Evolutionary conservation across 2,113 vertebrate genomes (phyloP).

Genomic region (Nipponia nippon): DNA sequence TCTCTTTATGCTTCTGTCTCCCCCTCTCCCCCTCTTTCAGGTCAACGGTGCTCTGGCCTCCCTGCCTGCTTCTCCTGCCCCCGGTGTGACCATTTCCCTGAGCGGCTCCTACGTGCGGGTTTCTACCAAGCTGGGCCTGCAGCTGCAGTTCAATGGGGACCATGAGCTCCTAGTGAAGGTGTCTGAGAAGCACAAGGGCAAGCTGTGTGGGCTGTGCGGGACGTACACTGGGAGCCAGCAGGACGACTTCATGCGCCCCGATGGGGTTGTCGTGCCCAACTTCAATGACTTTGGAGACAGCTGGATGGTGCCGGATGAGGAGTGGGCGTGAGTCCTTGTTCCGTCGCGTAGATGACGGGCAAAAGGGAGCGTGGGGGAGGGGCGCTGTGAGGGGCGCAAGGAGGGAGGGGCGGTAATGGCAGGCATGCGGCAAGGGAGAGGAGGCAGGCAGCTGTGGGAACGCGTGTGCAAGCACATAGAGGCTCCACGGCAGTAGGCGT

Average conservation of each 20-base stretch:
- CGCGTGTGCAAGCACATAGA: background rate
- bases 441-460: background rate
- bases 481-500: background rate
- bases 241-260: conserved; percentile 72
- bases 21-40: background rate
- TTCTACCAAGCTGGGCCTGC: conserved; percentile 47
- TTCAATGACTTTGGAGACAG: conserved; percentile 63
- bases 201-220: conserved; percentile 82
- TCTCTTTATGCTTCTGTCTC: background rate
- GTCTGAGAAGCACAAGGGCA: conserved; percentile 63
- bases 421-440: background rate
- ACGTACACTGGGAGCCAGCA: conserved; percentile 70
- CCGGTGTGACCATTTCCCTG: background rate
- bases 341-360: rapidly evolving
- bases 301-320: conserved; percentile 56
- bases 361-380: background rate
- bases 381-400: background rate
- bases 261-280: conserved; percentile 42
- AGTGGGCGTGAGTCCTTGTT: conserved; percentile 30
- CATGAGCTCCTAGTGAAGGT: conserved; percentile 72
- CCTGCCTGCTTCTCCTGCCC: conserved; percentile 5
- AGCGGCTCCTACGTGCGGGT: conserved; percentile 40
- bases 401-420: background rate
- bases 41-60: conserved; percentile 18
- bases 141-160: conserved; percentile 57